phyloP scores from a whole-genome alignment of 2,113 vertebrate genomes.

The Dermatemys mawii region DNA sequence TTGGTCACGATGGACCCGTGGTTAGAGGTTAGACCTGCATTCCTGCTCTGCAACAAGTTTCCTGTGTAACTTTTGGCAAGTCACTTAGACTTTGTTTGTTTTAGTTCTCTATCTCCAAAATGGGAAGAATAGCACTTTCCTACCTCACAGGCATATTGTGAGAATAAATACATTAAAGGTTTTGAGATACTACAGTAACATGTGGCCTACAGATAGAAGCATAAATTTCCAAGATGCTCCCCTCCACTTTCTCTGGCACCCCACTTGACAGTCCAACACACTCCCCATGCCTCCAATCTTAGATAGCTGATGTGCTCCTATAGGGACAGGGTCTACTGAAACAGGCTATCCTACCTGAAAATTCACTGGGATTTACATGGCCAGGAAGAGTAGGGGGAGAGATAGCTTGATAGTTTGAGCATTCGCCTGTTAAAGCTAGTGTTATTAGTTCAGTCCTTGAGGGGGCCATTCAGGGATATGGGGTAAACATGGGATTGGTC shows the following conservation, averaged over 20 bases:
- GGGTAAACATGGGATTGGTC: too few relatives aligned
- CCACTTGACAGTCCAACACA: neutral
- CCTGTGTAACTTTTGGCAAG: neutral
- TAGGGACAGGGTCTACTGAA: neutral
- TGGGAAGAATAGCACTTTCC: neutral
- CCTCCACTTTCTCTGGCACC: neutral
- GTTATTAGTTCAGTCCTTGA: too few relatives aligned
- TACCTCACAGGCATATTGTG: neutral
- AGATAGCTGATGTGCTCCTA: neutral
- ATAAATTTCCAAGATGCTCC: neutral
- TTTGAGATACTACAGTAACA: neutral
- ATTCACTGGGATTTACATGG: neutral
- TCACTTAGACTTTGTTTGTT: neutral
- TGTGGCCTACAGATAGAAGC: neutral
- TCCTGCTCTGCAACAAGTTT: neutral
- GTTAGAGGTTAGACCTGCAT: too few relatives aligned
- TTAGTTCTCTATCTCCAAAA: neutral
- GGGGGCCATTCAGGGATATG: too few relatives aligned
- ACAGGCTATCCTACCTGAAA: neutral
- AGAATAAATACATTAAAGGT: neutral
- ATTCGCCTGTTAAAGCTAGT: too few relatives aligned
- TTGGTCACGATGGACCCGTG: neutral
- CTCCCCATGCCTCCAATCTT: neutral
- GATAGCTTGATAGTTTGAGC: too few relatives aligned
- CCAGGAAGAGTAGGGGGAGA: neutral